Conservation (phyloP, 2,888 invertebrate species). For the Agriopis marginaria region DNA sequence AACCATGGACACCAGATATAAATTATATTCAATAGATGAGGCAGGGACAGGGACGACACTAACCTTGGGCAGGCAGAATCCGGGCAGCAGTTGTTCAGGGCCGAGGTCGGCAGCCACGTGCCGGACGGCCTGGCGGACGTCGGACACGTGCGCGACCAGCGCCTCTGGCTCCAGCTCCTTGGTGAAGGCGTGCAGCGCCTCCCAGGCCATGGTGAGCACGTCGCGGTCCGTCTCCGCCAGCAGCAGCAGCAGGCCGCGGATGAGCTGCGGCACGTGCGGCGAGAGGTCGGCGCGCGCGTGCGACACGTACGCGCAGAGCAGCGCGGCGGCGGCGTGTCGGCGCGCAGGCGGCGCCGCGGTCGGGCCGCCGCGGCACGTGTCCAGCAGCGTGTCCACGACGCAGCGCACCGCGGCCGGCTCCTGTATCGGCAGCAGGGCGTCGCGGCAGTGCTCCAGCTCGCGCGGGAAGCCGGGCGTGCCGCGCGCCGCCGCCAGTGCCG, state of each 20-base stretch:
- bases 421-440: conserved; percentile 95
- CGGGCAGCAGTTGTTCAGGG: conserved; percentile 93
- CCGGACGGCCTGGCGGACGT: conserved; percentile 96
- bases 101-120: conserved; percentile 95
- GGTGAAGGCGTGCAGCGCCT: conserved; percentile 92
- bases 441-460: conserved; percentile 96
- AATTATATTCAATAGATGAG: background rate
- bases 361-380: conserved; percentile 54
- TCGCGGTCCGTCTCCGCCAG: conserved; percentile 93
- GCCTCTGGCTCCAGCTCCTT: conserved; percentile 94
- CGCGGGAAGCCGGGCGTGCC: conserved; percentile 88
- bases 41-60: background rate
- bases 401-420: conserved; percentile 95
- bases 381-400: conserved; percentile 82
- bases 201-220: conserved; percentile 93
- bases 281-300: conserved; percentile 95
- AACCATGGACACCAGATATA: background rate
- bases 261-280: conserved; percentile 94
- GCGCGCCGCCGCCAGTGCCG: conserved; percentile 90
- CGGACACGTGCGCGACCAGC: conserved; percentile 94
- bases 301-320: conserved; percentile 95
- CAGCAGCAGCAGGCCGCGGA: conserved; percentile 94
- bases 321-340: conserved; percentile 93
- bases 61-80: conserved; percentile 96
- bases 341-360: conserved; percentile 88